phyloP scores from a whole-genome alignment of 2,113 vertebrate genomes.

The Cricetomys ansorgei region DNA sequence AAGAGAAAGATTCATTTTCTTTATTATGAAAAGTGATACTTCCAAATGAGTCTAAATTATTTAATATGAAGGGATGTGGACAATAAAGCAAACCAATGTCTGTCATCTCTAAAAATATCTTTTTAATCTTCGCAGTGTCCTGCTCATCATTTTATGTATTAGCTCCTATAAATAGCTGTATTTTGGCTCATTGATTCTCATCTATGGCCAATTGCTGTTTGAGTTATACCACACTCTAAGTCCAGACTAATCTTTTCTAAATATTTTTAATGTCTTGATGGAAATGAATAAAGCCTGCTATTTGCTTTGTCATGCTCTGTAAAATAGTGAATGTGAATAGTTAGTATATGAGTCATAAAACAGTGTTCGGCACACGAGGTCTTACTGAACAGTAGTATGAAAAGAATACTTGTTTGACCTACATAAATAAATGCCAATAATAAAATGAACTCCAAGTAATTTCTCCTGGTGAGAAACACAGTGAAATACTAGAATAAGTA shows the following conservation, averaged over 20 bases:
- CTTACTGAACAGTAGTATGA: background rate
- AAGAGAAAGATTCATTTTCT: background rate
- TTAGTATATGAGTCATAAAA: background rate
- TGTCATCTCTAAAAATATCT: conserved; percentile 30
- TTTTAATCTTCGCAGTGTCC: background rate
- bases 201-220: background rate
- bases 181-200: background rate
- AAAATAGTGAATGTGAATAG: background rate
- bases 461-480: conserved; percentile 37
- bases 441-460: background rate
- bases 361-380: background rate
- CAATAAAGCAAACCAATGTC: background rate
- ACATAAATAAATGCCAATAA: background rate
- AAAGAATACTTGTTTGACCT: background rate
- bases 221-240: background rate
- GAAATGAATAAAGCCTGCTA: background rate
- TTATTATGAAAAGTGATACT: conserved; percentile 23
- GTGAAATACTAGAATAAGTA: conserved; percentile 55
- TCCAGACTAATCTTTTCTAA: background rate
- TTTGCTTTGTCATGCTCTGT: background rate
- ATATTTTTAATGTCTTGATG: conserved; percentile 33
- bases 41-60: conserved; percentile 10
- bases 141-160: background rate
- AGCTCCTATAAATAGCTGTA: background rate
- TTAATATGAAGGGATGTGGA: background rate